Base-by-base conservation (phyloP, 2,113 vertebrate species). In the Lampris megalopsis region DNA sequence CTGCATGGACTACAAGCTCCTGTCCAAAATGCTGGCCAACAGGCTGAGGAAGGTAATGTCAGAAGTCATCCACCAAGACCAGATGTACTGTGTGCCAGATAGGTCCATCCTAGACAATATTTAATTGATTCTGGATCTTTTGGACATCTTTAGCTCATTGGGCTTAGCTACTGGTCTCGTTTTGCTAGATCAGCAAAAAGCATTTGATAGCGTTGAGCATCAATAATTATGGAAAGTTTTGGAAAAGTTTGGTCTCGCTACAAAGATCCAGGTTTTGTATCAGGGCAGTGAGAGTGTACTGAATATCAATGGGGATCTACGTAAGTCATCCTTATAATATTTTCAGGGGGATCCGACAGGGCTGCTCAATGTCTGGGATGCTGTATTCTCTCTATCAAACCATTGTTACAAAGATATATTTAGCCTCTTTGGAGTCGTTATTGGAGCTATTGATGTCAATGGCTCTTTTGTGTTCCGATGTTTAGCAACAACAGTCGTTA, bases 301-400 rank as follows among this genome's bases (percentile, higher is more conserved):
- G 24, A 24, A 24, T 24, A 24, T 24, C 24, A 24, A 24, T 24
- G 24, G 24, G n/a, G 68, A 68, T 56, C 63, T 71, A 53, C 13
- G 24, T 24, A 24, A 24, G 66, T 47, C 6, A 48, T 41, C 58
- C 59, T 42, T 63, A 56, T 35, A 64, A 37, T 35, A 43, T 62
- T 40, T 0, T 8, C 6, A 24, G 58, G 61, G 38, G 75, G 62
- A 48, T 78, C 9, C 8, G 75, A 49, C 68, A 66, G 40, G 70
- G 77, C 2, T 73, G 62, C 52, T 8, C 43, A 1, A 6, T 65
- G 8, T 79, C 61, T n/a, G 68, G 13, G 1, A 79, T 79, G 62
- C 41, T 78, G 9, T 65, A 71, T 3, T 64, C 61, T 36, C 41
- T 65, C 10, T 40, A 56, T 56, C 6, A 24, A 24, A 56, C 53